Evolutionary conservation across 2,888 invertebrate species (phyloP), one percentile per base, ranked within the genome.

Genomic region (Trichacis sp.): DNA sequence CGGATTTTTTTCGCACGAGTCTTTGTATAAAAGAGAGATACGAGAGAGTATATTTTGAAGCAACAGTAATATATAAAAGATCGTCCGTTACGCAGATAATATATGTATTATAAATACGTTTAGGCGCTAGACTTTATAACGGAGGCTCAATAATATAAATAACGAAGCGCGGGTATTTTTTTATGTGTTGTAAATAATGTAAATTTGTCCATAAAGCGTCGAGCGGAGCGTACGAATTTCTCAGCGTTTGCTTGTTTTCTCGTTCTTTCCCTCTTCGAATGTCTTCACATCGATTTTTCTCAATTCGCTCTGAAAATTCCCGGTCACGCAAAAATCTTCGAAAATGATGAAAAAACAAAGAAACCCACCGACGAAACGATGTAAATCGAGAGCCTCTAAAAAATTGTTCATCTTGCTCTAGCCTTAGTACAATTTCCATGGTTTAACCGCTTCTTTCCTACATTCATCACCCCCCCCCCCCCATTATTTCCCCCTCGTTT

Each of bases 61-160:
- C 59, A 62, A 70, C 68, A 72, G 64, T 66, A 69, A 70, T 68
- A 73, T 65, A 72, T 68, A 62, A 40, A 49, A 56, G 48, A 59
- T 33, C 15, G 18, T 62, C 46, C 51, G 58, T 65, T 61, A 69
- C 68, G 51, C 49, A 65, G 60, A 59, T 68, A 65, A 67, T 66
- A 72, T 59, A 61, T 50, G 46, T 56, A 49, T 55, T 47, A 36
- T 53, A 60, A 49, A 38, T 55, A 12, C 55, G 33, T 57, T 40
- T 71, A 71, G 61, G 63, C 52, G 68, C 64, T 77, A 76, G 74
- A 76, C 75, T 78, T 78, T 69, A 74, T 77, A 53, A 76, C 77
- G 76, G 79, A 80, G 80, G 81, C 81, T 81, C 81, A 80, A 81
- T 77, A 77, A 79, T n/a, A n/a, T n/a, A n/a, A 81, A 78, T 71